These are phyloP conservation scores for Miltochrista miniata DNA, from an alignment of 2,888 invertebrate genomes.

Conservation along the genomic window DNA sequence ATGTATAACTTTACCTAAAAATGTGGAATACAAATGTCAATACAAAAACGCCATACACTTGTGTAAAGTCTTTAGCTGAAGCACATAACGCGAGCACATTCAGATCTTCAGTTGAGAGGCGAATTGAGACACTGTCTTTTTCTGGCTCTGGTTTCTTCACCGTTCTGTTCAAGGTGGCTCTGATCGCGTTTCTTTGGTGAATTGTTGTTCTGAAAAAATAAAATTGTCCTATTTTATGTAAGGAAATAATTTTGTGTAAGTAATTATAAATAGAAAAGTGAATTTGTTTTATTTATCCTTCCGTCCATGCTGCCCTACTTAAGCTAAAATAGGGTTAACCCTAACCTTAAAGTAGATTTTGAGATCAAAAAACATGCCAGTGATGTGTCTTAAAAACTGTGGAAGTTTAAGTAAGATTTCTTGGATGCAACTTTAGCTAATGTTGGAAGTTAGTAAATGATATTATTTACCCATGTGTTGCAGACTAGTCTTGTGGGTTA, in stretches of 20 bases:
- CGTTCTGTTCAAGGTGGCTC: constrained; percentile 80
- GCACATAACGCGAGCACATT: constrained; percentile 49
- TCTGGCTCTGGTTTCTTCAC: constrained; percentile 81
- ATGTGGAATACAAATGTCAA: constrained; percentile 56
- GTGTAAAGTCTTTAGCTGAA: constrained; percentile 63
- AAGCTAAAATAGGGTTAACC: too few species aligned
- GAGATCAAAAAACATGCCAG: too few species aligned
- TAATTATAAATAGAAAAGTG: neutral
- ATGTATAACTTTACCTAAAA: constrained; percentile 54
- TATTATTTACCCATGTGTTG: too few species aligned
- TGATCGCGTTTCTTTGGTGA: constrained; percentile 86
- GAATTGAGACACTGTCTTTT: constrained; percentile 84
- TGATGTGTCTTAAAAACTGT: too few species aligned
- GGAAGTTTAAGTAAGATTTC: too few species aligned
- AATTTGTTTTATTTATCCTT: too few species aligned
- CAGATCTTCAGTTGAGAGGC: constrained; percentile 62
- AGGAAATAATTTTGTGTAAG: neutral
- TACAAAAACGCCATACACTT: constrained; percentile 68
- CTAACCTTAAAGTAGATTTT: too few species aligned
- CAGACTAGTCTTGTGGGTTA: too few species aligned
- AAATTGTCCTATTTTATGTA: neutral
- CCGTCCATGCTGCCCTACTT: too few species aligned
- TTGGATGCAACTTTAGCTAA: too few species aligned
- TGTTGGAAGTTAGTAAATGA: too few species aligned
- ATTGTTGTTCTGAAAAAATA: constrained; percentile 72